Evolutionary conservation across 2,888 invertebrate species (phyloP), one percentile per base, ranked within the genome.

Genomic region (Drosophila seclusa): DNA sequence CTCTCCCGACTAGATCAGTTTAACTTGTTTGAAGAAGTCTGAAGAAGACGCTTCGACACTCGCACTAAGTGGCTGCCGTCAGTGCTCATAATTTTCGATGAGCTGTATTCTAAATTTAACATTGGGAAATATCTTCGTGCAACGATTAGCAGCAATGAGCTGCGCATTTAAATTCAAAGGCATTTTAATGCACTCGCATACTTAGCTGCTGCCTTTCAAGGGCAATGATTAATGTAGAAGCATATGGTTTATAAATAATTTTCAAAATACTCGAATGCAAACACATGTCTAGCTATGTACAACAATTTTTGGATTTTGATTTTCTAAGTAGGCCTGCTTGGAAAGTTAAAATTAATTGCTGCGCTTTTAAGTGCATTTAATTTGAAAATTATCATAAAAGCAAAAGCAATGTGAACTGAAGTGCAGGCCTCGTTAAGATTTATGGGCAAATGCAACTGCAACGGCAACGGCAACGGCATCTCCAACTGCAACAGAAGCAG

Each of bases 71-170:
- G 77, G 66, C 71, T 52, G 50, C 32, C 11, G 16, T 48, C 53
- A 31, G 42, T 69, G 76, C 73, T 87, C 85, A 89, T 85, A 84
- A 84, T 89, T 80, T 61, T 61, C 68, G 59, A 71, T 80, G 73
- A 76, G 69, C 58, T 68, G 52, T 60, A 67, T 73, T 85, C 90
- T 87, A 89, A 89, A 85, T 76, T 89, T 89, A 85, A 85, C 79
- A 69, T 66, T 75, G 58, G 66, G 57, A 18, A n/a, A 38, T 40
- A 55, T 75, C 67, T 66, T 48, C 40, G 36, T 65, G 60, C 73
- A 69, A 53, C 89, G 84, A 89, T 86, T 87, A 86, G 90, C 88
- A 73, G 81, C 90, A 85, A 85, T 85, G 83, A 88, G 75, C 76
- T 66, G 50, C 73, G 88, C 80, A 88, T 88, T 88, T 72, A 76